Percentiles rank a stretch among this genome's conserved stretches.
Conservation (phyloP, 2,113 vertebrate genomes). For the Coreoperca whiteheadi region DNA sequence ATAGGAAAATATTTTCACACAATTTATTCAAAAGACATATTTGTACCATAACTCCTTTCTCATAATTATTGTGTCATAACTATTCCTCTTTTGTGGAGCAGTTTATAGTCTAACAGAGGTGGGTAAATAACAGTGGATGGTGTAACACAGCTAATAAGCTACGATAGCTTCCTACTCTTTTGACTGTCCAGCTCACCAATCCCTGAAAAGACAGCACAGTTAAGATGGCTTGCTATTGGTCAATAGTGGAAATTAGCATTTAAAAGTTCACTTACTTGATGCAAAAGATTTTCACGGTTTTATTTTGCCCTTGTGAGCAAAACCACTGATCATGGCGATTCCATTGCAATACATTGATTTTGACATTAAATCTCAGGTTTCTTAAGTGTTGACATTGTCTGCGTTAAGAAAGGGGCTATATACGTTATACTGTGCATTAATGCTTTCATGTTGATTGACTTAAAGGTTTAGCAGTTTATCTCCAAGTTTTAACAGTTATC, state of each 20-base stretch:
- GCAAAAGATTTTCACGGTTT: not conserved
- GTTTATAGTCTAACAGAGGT: not conserved
- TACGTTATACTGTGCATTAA: not conserved
- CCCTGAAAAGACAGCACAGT: not conserved
- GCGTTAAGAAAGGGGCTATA: constrained; percentile 29
- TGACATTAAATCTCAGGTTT: not conserved
- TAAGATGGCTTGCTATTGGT: not conserved
- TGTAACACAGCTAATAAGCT: not conserved
- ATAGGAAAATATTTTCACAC: not conserved
- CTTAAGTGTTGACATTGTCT: not conserved
- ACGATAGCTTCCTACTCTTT: not conserved
- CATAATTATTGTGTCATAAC: not conserved
- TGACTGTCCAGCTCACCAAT: not conserved
- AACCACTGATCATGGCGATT: not conserved
- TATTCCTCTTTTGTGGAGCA: not conserved
- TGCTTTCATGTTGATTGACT: not conserved
- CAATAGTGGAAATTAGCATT: too few species aligned
- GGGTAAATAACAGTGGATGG: not conserved
- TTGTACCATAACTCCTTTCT: not conserved
- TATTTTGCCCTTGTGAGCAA: not conserved
- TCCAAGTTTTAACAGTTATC: not conserved
- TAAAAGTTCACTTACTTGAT: not conserved
- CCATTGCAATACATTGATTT: not conserved
- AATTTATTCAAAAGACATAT: not conserved
- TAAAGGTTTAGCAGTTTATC: constrained; percentile 12